Evolutionary conservation across 2,888 invertebrate genomes (phyloP).

Genomic region (Chouioia cunea): DNA sequence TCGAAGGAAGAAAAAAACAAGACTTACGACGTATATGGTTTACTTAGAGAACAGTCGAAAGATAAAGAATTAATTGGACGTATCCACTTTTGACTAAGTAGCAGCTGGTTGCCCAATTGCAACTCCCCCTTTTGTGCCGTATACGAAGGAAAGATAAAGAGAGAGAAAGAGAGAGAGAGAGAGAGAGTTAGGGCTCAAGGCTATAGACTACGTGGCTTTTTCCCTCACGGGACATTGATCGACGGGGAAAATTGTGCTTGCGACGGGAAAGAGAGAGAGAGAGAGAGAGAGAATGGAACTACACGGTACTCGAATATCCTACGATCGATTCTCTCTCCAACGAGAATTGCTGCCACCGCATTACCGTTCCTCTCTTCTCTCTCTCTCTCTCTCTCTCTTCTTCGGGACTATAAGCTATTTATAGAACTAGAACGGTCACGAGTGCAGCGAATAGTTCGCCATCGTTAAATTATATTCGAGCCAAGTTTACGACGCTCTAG

Average conservation of each 20-base stretch:
- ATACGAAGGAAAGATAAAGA: too few relatives aligned
- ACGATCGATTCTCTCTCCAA: constrained; percentile 38
- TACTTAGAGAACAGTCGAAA: too few relatives aligned
- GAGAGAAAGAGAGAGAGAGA: too few relatives aligned
- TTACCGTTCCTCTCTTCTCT: too few relatives aligned
- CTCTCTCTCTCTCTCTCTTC: not conserved
- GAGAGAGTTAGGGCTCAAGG: too few relatives aligned
- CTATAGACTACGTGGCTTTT: constrained; percentile 1
- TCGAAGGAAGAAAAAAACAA: too few relatives aligned
- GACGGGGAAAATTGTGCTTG: constrained; percentile 19
- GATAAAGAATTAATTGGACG: constrained; percentile 16
- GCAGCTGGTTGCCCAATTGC: not conserved
- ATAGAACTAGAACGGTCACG: constrained; percentile 37
- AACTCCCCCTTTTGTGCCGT: not conserved
- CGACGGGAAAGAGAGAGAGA: not conserved
- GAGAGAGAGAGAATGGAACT: constrained; percentile 2
- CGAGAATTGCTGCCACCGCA: constrained; percentile 5
- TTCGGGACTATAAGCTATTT: constrained; percentile 26
- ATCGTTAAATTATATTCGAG: not conserved
- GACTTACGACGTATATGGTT: too few relatives aligned
- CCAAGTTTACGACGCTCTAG: not conserved
- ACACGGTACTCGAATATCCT: constrained; percentile 26
- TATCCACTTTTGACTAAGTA: constrained; percentile 24
- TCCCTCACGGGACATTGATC: constrained; percentile 22
- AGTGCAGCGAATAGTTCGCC: constrained; percentile 8